A percentile compares a stretch with the other conserved stretches of the same genome.
phyloP scores from a whole-genome alignment of 1,140 invertebrate species.

The Zaprionus davidi region DNA sequence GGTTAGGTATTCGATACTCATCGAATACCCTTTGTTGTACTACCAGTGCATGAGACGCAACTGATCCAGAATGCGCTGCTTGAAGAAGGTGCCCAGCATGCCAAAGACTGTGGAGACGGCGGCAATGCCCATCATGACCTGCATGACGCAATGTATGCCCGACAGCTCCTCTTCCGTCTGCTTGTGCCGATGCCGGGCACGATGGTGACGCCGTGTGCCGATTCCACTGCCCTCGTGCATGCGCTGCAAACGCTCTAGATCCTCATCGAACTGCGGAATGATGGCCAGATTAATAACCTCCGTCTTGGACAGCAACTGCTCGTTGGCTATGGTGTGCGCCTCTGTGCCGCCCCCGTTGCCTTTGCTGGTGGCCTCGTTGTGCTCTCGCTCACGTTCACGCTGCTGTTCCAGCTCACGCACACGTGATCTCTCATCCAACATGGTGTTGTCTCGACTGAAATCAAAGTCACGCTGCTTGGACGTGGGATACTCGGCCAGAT shows the following conservation, averaged over 20 bases:
- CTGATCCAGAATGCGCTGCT: constrained; percentile 83
- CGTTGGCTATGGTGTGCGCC: constrained; percentile 74
- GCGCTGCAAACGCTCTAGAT: constrained; percentile 72
- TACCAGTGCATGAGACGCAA: constrained; percentile 84
- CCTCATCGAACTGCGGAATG: constrained; percentile 83
- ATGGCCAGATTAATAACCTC: constrained; percentile 84
- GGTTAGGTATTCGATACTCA: constrained; percentile 61
- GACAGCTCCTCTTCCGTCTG: constrained; percentile 80
- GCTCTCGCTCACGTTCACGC: constrained; percentile 55
- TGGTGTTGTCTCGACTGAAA: constrained; percentile 79
- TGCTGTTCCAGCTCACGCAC: constrained; percentile 68
- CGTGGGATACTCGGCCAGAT: constrained; percentile 79
- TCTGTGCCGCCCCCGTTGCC: constrained; percentile 50
- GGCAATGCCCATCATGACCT: constrained; percentile 84
- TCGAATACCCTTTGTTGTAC: constrained; percentile 78
- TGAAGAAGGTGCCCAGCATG: constrained; percentile 84
- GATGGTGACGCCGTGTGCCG: constrained; percentile 67
- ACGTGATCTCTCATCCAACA: constrained; percentile 76
- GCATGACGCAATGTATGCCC: constrained; percentile 83
- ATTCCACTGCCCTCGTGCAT: constrained; percentile 58
- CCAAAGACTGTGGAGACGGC: constrained; percentile 83
- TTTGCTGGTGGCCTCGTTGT: constrained; percentile 68
- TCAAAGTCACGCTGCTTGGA: constrained; percentile 72
- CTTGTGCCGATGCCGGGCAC: constrained; percentile 76
- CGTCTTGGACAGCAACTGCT: constrained; percentile 81